phyloP scores from a whole-genome alignment of 2,797 vertebrate species.

The Clarias pachynema region DNA sequence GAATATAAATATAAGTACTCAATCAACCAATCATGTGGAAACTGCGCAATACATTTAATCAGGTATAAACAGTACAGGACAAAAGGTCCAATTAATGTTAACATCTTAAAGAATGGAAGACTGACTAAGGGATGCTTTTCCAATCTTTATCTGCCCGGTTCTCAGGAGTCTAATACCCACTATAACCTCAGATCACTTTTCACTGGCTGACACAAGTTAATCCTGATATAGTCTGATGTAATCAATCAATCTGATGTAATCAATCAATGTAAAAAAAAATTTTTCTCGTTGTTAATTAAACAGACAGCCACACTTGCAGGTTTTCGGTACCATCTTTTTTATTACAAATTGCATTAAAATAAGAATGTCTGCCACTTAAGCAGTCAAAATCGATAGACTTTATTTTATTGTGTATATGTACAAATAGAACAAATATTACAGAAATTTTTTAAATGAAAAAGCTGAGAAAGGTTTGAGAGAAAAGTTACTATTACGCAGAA shows the following conservation, averaged over 20 bases:
- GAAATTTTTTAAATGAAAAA: conserved; percentile 25
- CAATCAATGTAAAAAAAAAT: not conserved
- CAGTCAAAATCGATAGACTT: conserved; percentile 67
- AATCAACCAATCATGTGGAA: not conserved
- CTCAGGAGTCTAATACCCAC: not conserved
- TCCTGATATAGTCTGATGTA: not conserved
- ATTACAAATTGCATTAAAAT: conserved; percentile 77
- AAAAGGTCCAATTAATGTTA: not conserved
- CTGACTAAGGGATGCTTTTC: not conserved
- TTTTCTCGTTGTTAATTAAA: not conserved
- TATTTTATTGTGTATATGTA: conserved; percentile 77
- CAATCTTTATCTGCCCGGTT: not conserved
- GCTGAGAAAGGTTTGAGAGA: not conserved
- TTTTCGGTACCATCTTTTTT: conserved; percentile 69
- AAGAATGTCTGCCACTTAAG: conserved; percentile 60
- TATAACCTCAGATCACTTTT: not conserved
- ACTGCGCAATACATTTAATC: not conserved
- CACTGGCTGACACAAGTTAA: not conserved
- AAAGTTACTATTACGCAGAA: not conserved
- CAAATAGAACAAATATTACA: conserved; percentile 66
- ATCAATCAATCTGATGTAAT: not conserved
- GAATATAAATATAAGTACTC: not conserved
- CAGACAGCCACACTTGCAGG: conserved; percentile 5
- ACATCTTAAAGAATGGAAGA: not conserved
- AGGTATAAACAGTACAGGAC: not conserved